Percentiles rank a stretch among this genome's conserved stretches.
phyloP scores from a whole-genome alignment of 2,113 vertebrate species.

The Saguinus imperator region DNA sequence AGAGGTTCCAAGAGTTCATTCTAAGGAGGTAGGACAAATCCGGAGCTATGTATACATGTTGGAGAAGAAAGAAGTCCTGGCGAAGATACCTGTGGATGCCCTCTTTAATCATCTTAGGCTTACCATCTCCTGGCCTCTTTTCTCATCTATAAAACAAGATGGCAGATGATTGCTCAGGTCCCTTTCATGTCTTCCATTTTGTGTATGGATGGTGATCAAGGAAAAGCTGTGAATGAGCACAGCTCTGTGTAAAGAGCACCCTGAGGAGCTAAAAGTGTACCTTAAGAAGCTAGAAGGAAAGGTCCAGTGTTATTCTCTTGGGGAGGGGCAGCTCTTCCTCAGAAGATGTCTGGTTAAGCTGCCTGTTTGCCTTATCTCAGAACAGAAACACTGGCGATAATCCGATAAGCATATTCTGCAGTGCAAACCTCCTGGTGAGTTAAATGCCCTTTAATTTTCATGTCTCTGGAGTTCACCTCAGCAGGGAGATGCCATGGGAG shows the following conservation, averaged over 20 bases:
- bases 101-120: neutral
- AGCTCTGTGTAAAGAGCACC: constrained; percentile 11
- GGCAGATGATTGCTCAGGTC: neutral
- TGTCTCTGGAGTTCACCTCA: constrained; percentile 34
- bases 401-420: neutral
- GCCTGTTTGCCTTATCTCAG: constrained; percentile 36
- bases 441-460: constrained; percentile 45
- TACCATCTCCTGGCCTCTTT: neutral
- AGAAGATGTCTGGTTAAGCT: constrained; percentile 48
- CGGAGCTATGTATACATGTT: neutral
- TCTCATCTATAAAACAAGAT: constrained; percentile 8
- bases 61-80: neutral
- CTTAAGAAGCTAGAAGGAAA: constrained; percentile 32
- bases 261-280: neutral
- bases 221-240: neutral
- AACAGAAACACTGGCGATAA: constrained; percentile 27
- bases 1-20: neutral
- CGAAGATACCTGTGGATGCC: neutral
- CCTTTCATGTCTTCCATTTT: constrained; percentile 43
- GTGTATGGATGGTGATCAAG: neutral
- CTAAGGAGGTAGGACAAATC: neutral
- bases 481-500: constrained; percentile 53
- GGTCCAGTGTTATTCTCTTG: neutral
- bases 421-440: constrained; percentile 54
- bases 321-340: constrained; percentile 16